Conservation (phyloP, 2,888 invertebrate genomes). For the Carpatolechia fugitivella region DNA sequence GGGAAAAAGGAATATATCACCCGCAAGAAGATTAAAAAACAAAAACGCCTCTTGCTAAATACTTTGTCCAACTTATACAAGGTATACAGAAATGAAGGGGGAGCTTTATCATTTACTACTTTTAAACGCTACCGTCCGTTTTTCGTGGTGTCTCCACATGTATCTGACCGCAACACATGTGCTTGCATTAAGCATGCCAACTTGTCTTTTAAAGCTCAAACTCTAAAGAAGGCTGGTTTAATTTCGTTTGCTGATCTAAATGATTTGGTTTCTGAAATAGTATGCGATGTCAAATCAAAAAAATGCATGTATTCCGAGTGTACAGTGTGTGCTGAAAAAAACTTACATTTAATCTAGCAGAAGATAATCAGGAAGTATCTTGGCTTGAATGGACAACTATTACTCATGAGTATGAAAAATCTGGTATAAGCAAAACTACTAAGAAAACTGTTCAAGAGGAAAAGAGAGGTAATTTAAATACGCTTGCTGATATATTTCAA, state of each 20-base stretch:
- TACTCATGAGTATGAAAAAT: background rate
- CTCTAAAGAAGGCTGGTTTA: conserved; percentile 11
- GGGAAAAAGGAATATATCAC: conserved; percentile 25
- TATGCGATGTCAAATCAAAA: conserved; percentile 6
- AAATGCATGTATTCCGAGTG: conserved; percentile 12
- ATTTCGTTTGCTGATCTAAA: conserved; percentile 11
- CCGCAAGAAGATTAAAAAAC: conserved; percentile 21
- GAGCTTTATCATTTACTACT: no score
- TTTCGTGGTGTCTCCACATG: no score
- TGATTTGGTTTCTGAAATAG: conserved; percentile 4
- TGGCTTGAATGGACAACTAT: background rate
- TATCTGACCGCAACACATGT: no score
- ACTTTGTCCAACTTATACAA: conserved; percentile 20
- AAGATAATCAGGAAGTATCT: background rate
- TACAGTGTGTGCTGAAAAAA: conserved; percentile 4
- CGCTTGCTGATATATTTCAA: background rate
- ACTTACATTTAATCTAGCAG: background rate
- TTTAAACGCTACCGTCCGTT: no score
- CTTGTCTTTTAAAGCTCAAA: conserved; percentile 12
- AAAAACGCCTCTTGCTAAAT: conserved; percentile 21
- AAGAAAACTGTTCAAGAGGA: conserved; percentile 4
- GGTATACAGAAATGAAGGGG: conserved; percentile 22
- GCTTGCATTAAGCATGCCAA: conserved; percentile 19
- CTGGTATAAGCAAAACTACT: background rate
- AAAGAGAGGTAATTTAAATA: background rate